A percentile compares a stretch with the other conserved stretches of the same genome.
Conservation (phyloP, 2,888 invertebrate species). For the Agrilus cyanescens region DNA sequence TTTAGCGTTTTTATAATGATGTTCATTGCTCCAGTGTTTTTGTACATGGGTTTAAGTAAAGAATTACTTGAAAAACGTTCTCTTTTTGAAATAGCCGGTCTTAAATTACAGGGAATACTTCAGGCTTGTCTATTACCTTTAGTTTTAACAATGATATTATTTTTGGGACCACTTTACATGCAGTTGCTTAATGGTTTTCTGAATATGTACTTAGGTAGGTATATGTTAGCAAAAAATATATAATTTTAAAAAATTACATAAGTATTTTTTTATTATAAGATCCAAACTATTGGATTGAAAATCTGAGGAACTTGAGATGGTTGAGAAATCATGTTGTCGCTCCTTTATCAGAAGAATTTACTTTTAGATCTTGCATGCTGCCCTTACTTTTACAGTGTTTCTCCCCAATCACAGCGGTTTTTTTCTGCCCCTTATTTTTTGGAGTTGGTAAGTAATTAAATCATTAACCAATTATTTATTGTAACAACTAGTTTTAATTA, state of each 20-base stretch:
- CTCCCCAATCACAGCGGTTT: constrained; percentile 59
- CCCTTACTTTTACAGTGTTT: constrained; percentile 79
- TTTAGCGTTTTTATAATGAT: constrained; percentile 75
- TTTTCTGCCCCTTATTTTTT: constrained; percentile 82
- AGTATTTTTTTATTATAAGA: constrained; percentile 19
- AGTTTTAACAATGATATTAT: constrained; percentile 65
- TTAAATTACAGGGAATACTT: constrained; percentile 60
- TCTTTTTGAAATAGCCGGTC: constrained; percentile 60
- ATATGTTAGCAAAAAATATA: constrained; percentile 1
- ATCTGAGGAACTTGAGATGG: constrained; percentile 67
- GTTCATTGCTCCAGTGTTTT: constrained; percentile 64
- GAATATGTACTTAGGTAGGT: constrained; percentile 54
- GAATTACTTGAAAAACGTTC: constrained; percentile 48
- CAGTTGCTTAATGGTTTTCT: constrained; percentile 56
- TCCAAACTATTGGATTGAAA: constrained; percentile 48
- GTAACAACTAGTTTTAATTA: neutral
- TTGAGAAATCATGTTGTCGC: constrained; percentile 82
- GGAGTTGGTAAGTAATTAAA: constrained; percentile 57
- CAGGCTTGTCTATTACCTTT: constrained; percentile 64
- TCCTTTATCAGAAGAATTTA: constrained; percentile 90
- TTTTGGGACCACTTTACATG: constrained; percentile 72
- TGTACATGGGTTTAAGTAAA: constrained; percentile 59
- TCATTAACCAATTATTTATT: neutral
- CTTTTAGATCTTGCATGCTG: constrained; percentile 91
- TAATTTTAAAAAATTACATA: neutral